Conservation (phyloP, 2,888 invertebrate genomes). For the Sinelater perroti region DNA sequence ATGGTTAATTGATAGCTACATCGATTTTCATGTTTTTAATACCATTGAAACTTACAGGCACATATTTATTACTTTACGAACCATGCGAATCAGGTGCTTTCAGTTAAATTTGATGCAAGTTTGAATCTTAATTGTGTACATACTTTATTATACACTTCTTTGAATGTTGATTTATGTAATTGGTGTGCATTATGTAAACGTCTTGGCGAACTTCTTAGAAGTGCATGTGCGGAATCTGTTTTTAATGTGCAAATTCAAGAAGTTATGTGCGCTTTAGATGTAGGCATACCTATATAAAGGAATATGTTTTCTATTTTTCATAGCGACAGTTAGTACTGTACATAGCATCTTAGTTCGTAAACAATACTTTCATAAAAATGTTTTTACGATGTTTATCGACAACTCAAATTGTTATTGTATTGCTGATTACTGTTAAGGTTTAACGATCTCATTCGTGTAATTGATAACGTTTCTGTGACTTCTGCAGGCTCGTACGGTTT, state of each 20-base stretch:
- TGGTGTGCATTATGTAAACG: too few species aligned
- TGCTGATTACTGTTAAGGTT: conserved; percentile 26
- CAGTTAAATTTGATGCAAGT: too few species aligned
- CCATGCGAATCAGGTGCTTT: too few species aligned
- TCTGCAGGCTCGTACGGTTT: conserved; percentile 9
- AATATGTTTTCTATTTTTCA: conserved; percentile 31
- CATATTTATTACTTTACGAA: too few species aligned
- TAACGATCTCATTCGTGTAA: conserved; percentile 29
- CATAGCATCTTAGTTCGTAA: conserved; percentile 19
- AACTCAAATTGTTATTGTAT: conserved; percentile 26
- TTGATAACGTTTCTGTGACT: conserved; percentile 20
- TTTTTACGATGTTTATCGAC: conserved; percentile 25
- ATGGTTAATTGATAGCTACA: too few species aligned
- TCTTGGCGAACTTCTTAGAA: too few species aligned
- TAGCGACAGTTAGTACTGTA: conserved; percentile 27
- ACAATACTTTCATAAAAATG: conserved; percentile 25
- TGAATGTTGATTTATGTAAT: too few species aligned
- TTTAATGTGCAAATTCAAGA: background rate
- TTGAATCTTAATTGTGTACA: too few species aligned
- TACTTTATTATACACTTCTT: too few species aligned
- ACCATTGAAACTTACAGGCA: too few species aligned
- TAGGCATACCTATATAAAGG: conserved; percentile 20
- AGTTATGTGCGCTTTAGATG: conserved; percentile 26
- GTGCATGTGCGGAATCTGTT: conserved; percentile 1
- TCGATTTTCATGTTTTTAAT: too few species aligned